These are phyloP conservation scores for Diphyllodes magnificus DNA, from an alignment of 2,113 vertebrate genomes.

Conservation along the genomic window DNA sequence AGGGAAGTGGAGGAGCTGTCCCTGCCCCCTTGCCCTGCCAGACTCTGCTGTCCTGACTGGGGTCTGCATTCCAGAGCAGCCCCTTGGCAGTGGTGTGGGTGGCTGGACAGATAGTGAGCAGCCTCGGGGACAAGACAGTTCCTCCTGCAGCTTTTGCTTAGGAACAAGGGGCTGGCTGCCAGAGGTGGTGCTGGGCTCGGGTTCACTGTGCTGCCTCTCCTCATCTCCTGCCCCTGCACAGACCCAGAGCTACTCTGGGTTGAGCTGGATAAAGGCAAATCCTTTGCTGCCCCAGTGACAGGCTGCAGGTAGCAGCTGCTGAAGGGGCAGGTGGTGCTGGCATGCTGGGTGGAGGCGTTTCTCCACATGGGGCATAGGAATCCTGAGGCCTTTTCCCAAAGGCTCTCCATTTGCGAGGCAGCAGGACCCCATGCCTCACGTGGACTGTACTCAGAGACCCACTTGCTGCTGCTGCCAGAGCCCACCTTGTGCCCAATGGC, in stretches of 20 bases:
- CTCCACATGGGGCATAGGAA: fast-evolving
- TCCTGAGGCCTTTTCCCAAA: neutral
- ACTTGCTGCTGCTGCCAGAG: fast-evolving
- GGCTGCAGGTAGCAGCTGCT: neutral
- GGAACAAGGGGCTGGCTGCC: neutral
- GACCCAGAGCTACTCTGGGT: neutral
- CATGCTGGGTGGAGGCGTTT: neutral
- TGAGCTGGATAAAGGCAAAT: neutral
- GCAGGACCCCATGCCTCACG: neutral
- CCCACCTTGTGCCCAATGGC: fast-evolving
- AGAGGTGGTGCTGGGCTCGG: neutral
- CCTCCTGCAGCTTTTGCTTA: neutral
- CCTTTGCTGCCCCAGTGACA: neutral
- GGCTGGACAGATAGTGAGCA: neutral
- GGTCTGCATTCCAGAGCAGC: neutral
- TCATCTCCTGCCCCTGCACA: neutral
- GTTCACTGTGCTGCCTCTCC: neutral
- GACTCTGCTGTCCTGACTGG: fast-evolving
- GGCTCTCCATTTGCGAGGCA: fast-evolving
- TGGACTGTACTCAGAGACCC: neutral
- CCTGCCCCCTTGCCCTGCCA: neutral
- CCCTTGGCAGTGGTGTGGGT: fast-evolving
- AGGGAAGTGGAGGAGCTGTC: neutral
- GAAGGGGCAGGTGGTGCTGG: neutral
- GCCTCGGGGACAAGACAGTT: neutral